phyloP scores from a whole-genome alignment of 1,140 invertebrate genomes.

The Dreissena polymorpha region DNA sequence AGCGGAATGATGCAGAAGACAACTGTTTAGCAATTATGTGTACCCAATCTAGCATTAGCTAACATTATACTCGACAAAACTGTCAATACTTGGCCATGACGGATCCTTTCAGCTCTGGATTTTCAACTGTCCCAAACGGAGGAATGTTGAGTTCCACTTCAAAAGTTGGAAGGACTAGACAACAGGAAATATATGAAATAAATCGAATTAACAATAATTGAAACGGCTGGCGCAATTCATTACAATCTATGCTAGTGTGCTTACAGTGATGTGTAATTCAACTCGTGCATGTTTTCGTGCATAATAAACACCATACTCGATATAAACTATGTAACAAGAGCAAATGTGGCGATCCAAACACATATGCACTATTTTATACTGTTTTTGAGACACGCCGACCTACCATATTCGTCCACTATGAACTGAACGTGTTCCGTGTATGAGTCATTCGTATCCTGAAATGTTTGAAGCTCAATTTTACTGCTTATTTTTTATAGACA shows the following conservation, averaged over 20 bases:
- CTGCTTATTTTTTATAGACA: background rate
- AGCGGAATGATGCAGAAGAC: too few species aligned
- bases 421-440: background rate
- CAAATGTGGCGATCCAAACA: background rate
- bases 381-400: background rate
- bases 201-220: background rate
- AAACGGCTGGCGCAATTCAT: background rate
- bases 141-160: conserved; percentile 40
- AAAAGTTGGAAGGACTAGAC: conserved; percentile 39
- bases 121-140: conserved; percentile 26
- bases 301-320: background rate
- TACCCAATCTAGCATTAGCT: too few species aligned
- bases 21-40: too few species aligned
- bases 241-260: background rate
- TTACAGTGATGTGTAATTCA: background rate
- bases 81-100: conserved; percentile 36
- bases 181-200: background rate
- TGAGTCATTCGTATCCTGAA: background rate
- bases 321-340: background rate
- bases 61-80: too few species aligned
- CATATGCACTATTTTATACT: background rate
- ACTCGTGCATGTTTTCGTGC: background rate
- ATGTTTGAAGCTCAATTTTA: background rate
- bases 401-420: conserved; percentile 28
- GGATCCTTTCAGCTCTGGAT: conserved; percentile 37